A percentile compares a stretch with the other conserved stretches of the same genome.
phyloP scores from a whole-genome alignment of 2,888 invertebrate genomes.

The Rhagophthalmus giganteus region DNA sequence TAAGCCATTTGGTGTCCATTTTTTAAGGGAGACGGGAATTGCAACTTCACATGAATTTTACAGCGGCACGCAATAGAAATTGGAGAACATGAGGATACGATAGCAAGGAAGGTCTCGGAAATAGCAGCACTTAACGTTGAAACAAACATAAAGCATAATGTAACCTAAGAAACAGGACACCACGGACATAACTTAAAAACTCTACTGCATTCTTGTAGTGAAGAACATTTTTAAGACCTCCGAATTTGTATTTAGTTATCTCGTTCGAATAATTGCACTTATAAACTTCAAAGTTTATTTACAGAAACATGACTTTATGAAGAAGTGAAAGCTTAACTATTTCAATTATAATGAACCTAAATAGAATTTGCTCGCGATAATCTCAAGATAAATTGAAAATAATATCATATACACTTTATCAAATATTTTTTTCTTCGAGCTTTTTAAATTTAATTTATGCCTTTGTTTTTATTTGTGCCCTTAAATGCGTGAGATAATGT shows the following conservation, averaged over 20 bases:
- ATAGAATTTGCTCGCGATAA: too few relatives aligned
- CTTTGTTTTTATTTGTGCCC: too few relatives aligned
- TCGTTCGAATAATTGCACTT: too few relatives aligned
- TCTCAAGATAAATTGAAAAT: background rate
- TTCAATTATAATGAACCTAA: too few relatives aligned
- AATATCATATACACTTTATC: background rate
- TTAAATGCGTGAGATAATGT: too few relatives aligned
- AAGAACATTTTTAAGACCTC: conserved; percentile 30
- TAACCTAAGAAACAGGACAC: conserved; percentile 34
- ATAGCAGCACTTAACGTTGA: conserved; percentile 31
- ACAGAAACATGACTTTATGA: too few relatives aligned
- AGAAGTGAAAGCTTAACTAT: too few relatives aligned
- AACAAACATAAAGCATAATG: conserved; percentile 34
- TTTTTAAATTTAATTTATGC: too few relatives aligned
- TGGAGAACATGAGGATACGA: conserved; percentile 41
- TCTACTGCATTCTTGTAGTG: conserved; percentile 30
- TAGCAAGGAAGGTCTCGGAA: conserved; percentile 40
- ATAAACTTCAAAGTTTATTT: too few relatives aligned
- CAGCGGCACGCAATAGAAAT: conserved; percentile 29
- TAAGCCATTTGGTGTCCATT: too few relatives aligned
- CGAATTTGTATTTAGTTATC: too few relatives aligned
- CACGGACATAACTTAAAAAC: conserved; percentile 33
- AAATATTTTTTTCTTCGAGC: too few relatives aligned
- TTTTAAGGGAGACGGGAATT: conserved; percentile 15
- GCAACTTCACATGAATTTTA: conserved; percentile 29